Base-by-base conservation (phyloP, 2,113 vertebrate genomes). In the Acanthochromis polyacanthus region DNA sequence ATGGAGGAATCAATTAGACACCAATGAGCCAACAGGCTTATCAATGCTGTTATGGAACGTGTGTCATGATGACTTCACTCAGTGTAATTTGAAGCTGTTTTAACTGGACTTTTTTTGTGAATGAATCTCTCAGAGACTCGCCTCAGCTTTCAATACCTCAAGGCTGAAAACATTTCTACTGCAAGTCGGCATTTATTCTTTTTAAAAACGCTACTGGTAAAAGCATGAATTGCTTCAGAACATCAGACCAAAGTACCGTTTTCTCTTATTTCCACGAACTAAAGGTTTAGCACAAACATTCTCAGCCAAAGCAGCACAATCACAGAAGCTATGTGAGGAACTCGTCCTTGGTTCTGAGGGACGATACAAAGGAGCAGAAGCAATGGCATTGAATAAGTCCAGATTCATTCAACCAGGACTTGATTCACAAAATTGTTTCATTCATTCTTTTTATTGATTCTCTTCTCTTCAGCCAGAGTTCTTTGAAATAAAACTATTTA, bases 271-370 rank as follows among this genome's bases (percentile, higher is more conserved):
- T 30, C 4, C 30, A 30, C 4, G 4, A 30, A 30, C 30, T 30
- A 17, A 73, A 70, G 51, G 51, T 63, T 51, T 63, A 71, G 23
- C 10, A 25, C 8, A 65, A 38, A 66, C 22, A 36, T 36, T 68
- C 50, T 50, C 2, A 67, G 12, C 12, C 30, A 57, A 82, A 56
- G 10, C 52, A 40, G 23, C 40, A 52, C 46, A 61, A 17, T 56
- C 32, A n/a, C 45, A 14, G 17, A 55, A 14, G 50, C 16, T 32
- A 52, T 57, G 28, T 65, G 12, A 72, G 22, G 22, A 53, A 22
- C n/a, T 2, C 16, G 25, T 12, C 20, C 28, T 81, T 70, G 46
- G 56, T 68, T 66, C 40, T 53, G 48, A 46, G 57, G 10, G 23
- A 36, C 46, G 40, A 46, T 36, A 56, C n/a, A 69, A 67, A 74